Conservation (phyloP, 2,797 vertebrate genomes). For the Squalus acanthias region DNA sequence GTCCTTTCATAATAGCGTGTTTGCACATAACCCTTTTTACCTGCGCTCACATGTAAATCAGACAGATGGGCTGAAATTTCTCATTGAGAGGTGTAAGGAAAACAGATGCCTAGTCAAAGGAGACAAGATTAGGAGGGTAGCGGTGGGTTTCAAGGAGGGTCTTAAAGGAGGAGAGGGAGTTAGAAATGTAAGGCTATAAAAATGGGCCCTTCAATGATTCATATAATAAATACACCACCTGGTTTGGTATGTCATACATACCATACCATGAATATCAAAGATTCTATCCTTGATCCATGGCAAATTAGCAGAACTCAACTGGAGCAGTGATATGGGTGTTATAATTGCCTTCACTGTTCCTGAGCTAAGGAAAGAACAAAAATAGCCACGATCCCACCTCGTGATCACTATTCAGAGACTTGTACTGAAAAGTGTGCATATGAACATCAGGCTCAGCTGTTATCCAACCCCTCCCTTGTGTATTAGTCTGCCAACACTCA, state of each 20-base stretch:
- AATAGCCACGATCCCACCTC: background rate
- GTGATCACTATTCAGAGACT: background rate
- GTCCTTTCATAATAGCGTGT: background rate
- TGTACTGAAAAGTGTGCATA: background rate
- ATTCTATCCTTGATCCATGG: background rate
- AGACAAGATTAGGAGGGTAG: background rate
- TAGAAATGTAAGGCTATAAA: background rate
- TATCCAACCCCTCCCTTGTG: background rate
- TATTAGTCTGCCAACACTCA: background rate
- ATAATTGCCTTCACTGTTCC: background rate
- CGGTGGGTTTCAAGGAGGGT: background rate
- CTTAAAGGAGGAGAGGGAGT: background rate
- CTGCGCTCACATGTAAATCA: too few species aligned
- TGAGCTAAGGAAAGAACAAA: background rate
- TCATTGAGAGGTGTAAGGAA: background rate
- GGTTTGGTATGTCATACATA: background rate
- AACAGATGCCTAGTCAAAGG: background rate
- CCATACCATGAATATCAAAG: background rate
- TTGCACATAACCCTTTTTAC: too few species aligned
- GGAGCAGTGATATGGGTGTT: background rate
- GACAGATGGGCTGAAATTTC: too few species aligned
- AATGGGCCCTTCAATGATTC: background rate
- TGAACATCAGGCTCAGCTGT: background rate
- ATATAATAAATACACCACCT: background rate
- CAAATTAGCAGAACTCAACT: background rate